Base-by-base conservation (phyloP, 2,113 vertebrate species). In the Symphodus melops region DNA sequence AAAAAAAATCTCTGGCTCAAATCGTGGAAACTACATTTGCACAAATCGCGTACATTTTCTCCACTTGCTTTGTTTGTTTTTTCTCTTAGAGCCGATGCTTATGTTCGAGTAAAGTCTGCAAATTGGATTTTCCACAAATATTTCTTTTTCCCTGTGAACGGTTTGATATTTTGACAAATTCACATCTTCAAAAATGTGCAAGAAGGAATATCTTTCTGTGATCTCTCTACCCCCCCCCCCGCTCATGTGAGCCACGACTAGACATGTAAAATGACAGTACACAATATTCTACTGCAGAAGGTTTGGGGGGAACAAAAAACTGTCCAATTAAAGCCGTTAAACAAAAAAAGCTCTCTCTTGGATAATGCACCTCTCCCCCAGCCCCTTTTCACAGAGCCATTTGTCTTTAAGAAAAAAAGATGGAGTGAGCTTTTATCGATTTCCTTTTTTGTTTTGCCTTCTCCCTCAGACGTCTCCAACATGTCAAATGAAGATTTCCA, bases 381-480 rank as follows among this genome's bases (percentile, higher is more conserved):
- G 62, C n/a, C 39, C 42, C 25, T 59, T 68, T 79, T 55, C 69
- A 28, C 41, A n/a, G n/a, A 56, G 46, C 72, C 16, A 55, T 68
- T 85, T 81, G 28, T 20, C 42, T 11, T 33, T 17, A 61, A 44
- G 19, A 51, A 51, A 10, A 23, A 66, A 62, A 36, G 0, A 62
- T 54, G n/a, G 28, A 63, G 66, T 79, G 49, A 79, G 63, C 52
- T 81, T 55, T 81, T 68, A 65, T 85, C 2, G 53, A 53, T 81
- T 76, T 82, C 14, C 12, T 66, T 66, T 28, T 74, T 78, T 73
- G 48, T 61, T 69, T 14, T 28, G 58, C 69, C 54, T 81, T 28
- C 79, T 54, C 46, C 3, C 53, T 58, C 13, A 37, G 49, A 81
- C 72, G 81, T 60, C 54, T 46, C 55, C 57, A 63, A 66, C 60